Conservation (phyloP, 1,140 invertebrate genomes). For the Notospermus geniculatus region DNA sequence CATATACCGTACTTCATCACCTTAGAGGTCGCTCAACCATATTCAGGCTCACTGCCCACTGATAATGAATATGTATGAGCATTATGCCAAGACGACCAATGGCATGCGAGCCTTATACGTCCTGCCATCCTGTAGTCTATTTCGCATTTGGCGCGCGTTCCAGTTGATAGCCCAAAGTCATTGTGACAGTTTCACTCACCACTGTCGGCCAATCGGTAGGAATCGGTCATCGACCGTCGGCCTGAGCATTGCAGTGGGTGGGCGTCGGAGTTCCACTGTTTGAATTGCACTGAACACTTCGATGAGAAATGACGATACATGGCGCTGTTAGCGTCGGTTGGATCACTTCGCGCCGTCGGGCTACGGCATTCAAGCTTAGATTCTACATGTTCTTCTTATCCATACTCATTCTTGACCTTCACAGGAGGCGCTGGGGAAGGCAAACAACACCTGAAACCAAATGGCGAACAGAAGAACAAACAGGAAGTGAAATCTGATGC, state of each 20-base stretch:
- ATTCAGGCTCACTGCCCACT: too few relatives aligned
- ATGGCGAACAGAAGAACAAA: conserved; percentile 63
- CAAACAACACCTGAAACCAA: conserved; percentile 66
- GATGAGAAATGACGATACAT: not conserved
- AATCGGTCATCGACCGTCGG: too few relatives aligned
- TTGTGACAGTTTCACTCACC: too few relatives aligned
- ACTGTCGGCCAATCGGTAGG: too few relatives aligned
- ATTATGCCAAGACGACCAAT: too few relatives aligned
- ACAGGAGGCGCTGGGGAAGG: conserved; percentile 74
- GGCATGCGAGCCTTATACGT: too few relatives aligned
- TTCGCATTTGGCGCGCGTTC: too few relatives aligned
- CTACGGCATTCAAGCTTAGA: conserved; percentile 2
- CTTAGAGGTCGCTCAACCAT: too few relatives aligned
- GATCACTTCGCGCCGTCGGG: not conserved
- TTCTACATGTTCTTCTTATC: not conserved
- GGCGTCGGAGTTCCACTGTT: not conserved
- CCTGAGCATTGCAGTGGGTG: not conserved
- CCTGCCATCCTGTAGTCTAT: too few relatives aligned
- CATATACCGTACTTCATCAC: too few relatives aligned
- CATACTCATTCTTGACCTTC: conserved; percentile 14
- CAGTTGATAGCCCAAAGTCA: too few relatives aligned
- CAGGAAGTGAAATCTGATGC: conserved; percentile 82
- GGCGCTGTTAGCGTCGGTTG: not conserved
- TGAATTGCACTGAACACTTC: not conserved
- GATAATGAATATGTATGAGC: too few relatives aligned